Evolutionary conservation across 1,140 invertebrate genomes (phyloP).

Genomic region (Camponotus pennsylvanicus): DNA sequence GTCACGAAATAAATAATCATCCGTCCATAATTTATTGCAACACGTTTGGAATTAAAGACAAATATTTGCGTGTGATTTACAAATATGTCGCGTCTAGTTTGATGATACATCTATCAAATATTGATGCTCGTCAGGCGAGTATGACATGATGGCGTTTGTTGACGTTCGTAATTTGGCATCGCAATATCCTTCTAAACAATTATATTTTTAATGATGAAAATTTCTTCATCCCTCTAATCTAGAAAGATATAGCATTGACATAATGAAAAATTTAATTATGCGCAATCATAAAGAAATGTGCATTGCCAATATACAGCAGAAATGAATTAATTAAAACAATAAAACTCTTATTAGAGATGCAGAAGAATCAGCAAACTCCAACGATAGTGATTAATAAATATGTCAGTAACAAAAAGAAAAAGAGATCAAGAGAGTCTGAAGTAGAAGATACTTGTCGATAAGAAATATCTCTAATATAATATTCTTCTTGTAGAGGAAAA

Average conservation of each 20-base stretch:
- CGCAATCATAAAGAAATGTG: conserved; percentile 32
- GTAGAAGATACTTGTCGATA: conserved; percentile 17
- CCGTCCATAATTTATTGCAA: conserved; percentile 21
- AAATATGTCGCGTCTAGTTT: conserved; percentile 28
- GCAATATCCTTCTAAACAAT: background rate
- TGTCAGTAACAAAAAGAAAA: conserved; percentile 53
- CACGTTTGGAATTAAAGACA: conserved; percentile 46
- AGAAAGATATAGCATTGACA: background rate
- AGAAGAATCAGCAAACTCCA: conserved; percentile 35
- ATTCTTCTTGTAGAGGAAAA: too few relatives aligned
- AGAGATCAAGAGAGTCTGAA: conserved; percentile 12
- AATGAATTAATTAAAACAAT: conserved; percentile 68
- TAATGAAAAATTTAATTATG: conserved; percentile 29
- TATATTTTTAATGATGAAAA: background rate
- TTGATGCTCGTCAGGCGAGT: conserved; percentile 23
- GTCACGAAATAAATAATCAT: conserved; percentile 43
- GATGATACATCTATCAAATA: conserved; percentile 43
- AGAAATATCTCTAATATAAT: background rate
- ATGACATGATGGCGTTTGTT: conserved; percentile 11
- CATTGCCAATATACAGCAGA: background rate
- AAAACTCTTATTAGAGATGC: conserved; percentile 54
- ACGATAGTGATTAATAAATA: conserved; percentile 61
- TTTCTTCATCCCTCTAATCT: background rate
- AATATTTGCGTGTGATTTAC: conserved; percentile 46
- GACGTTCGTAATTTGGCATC: background rate